Evolutionary conservation across 2,888 invertebrate genomes (phyloP).

Genomic region (Pharmacophagus antenor): DNA sequence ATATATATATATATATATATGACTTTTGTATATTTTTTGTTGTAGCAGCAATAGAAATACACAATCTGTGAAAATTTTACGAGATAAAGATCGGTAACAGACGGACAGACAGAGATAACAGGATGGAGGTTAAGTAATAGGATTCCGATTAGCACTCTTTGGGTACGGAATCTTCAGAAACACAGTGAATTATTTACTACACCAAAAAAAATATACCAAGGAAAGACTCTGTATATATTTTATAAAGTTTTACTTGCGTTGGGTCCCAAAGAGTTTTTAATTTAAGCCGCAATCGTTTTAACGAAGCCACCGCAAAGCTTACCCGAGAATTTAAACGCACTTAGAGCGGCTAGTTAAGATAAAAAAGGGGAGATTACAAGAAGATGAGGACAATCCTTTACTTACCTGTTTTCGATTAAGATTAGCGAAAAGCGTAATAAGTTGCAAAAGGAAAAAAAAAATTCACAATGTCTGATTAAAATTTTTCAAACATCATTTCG

Average conservation of each 20-base stretch:
- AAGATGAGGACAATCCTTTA: slow-evolving; percentile 12
- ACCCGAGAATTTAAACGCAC: slow-evolving; percentile 21
- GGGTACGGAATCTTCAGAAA: too few relatives aligned
- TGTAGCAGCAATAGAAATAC: too few relatives aligned
- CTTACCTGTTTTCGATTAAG: slow-evolving; percentile 9
- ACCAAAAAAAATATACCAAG: background rate
- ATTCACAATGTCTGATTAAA: too few relatives aligned
- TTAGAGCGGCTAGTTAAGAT: slow-evolving; percentile 21
- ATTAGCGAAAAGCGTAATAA: background rate
- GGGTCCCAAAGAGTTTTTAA: slow-evolving; percentile 20
- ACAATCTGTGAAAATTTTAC: too few relatives aligned
- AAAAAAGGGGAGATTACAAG: slow-evolving; percentile 12
- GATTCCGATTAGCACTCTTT: too few relatives aligned
- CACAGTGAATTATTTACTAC: background rate
- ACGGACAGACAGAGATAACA: too few relatives aligned
- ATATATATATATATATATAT: too few relatives aligned
- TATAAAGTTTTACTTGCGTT: background rate
- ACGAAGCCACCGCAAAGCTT: slow-evolving; percentile 23
- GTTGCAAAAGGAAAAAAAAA: background rate
- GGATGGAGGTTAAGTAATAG: too few relatives aligned
- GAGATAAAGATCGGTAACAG: too few relatives aligned
- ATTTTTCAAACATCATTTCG: background rate
- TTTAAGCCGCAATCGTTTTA: slow-evolving; percentile 21
- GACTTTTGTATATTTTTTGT: too few relatives aligned
- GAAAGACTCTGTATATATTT: background rate